These are phyloP conservation scores for Mormoops blainvillei DNA, from an alignment of 2,113 vertebrate genomes.

Conservation along the genomic window DNA sequence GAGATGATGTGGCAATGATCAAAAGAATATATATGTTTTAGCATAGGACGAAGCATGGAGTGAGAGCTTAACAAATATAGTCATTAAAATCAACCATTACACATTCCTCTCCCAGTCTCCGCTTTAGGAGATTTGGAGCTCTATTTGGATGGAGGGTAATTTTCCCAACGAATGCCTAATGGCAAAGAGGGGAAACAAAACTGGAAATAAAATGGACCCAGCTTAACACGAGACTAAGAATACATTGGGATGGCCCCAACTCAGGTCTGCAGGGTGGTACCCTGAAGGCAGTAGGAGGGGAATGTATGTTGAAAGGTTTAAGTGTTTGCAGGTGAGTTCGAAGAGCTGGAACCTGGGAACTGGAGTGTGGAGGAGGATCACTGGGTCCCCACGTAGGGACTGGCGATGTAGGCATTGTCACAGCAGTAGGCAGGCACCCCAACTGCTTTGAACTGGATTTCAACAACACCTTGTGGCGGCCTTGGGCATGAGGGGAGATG, in stretches of 20 bases:
- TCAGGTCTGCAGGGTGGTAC: not conserved
- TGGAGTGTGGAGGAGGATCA: not conserved
- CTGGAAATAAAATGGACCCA: not conserved
- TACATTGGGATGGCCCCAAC: not conserved
- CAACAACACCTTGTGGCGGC: not conserved
- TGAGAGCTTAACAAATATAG: not conserved
- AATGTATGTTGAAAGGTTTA: not conserved
- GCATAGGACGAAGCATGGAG: not conserved
- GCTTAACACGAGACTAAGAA: not conserved
- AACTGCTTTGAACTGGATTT: too few relatives aligned
- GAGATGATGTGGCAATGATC: not conserved
- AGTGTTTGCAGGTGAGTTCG: not conserved
- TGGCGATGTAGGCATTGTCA: fast-evolving
- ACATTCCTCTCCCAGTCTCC: not conserved
- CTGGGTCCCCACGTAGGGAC: fast-evolving
- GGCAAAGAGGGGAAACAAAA: not conserved
- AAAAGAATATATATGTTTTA: not conserved
- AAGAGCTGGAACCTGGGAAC: not conserved
- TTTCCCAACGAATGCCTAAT: not conserved
- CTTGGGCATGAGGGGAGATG: not conserved
- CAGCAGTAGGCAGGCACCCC: not conserved
- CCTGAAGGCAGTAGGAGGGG: not conserved
- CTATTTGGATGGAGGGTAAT: not conserved
- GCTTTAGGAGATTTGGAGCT: not conserved
- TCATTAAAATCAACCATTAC: not conserved